Conservation (phyloP, 2,113 vertebrate genomes). For the Nibea coibor region DNA sequence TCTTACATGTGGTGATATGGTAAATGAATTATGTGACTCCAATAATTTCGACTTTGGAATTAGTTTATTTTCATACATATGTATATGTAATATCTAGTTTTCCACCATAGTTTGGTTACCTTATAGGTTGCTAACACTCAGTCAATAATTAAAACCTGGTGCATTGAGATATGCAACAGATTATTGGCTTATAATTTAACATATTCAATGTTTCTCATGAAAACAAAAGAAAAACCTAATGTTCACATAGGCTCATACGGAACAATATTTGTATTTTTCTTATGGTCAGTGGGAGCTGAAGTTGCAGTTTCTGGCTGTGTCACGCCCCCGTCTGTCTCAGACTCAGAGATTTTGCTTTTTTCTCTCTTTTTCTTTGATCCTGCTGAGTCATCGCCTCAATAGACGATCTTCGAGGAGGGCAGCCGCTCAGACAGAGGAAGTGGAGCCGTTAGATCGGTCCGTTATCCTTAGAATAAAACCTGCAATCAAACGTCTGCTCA, state of each 20-base stretch:
- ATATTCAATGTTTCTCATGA: not conserved
- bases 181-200: not conserved
- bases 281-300: not conserved
- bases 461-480: conserved; percentile 66
- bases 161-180: not conserved
- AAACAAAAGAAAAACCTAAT: too few species aligned
- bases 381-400: fast-evolving
- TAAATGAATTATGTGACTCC: too few species aligned
- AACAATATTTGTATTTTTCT: not conserved
- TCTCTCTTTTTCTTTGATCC: fast-evolving
- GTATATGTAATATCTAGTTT: not conserved
- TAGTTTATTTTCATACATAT: too few species aligned
- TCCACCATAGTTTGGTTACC: not conserved
- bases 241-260: too few species aligned
- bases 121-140: not conserved
- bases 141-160: not conserved
- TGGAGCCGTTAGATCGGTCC: conserved; percentile 23
- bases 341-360: not conserved
- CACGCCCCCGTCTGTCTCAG: not conserved
- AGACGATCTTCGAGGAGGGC: conserved; percentile 57
- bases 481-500: not conserved
- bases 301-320: not conserved
- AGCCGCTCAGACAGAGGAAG: conserved; percentile 40
- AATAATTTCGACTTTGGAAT: too few species aligned
- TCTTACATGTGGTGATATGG: too few species aligned